Evolutionary conservation across 2,113 vertebrate species (phyloP).

Genomic region (Echinops telfairi): DNA sequence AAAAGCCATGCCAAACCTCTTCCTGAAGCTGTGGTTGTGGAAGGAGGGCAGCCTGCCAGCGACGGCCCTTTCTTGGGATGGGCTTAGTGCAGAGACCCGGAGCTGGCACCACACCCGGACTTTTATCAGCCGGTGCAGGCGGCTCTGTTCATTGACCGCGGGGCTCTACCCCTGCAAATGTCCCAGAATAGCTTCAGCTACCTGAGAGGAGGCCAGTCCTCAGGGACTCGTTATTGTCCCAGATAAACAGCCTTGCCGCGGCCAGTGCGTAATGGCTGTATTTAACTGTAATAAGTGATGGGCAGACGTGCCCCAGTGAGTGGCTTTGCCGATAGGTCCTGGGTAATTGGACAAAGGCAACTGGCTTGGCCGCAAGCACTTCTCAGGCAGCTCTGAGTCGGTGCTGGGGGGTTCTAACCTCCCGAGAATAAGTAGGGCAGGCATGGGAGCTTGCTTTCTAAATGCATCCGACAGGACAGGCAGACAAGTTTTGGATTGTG

Average conservation of each 20-base stretch:
- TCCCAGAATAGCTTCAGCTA: constrained; percentile 84
- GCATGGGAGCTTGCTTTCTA: neutral
- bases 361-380: neutral
- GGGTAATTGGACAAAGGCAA: constrained; percentile 48
- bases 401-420: constrained; percentile 10
- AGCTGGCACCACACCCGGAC: constrained; percentile 29
- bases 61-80: neutral
- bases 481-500: neutral
- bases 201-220: constrained; percentile 85
- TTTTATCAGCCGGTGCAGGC: constrained; percentile 70
- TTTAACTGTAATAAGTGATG: constrained; percentile 85
- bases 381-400: neutral
- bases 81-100: neutral
- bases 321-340: neutral
- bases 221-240: constrained; percentile 83
- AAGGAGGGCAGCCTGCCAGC: neutral
- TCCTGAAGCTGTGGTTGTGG: neutral
- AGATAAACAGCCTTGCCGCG: constrained; percentile 82
- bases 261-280: constrained; percentile 85
- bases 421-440: constrained; percentile 23
- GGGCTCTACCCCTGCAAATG: constrained; percentile 83
- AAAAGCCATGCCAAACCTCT: constrained; percentile 34
- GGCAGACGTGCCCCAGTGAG: constrained; percentile 75
- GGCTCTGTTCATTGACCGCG: constrained; percentile 76
- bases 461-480: neutral